Conservation (phyloP, 2,888 invertebrate genomes). For the Cantharis flavilabris region DNA sequence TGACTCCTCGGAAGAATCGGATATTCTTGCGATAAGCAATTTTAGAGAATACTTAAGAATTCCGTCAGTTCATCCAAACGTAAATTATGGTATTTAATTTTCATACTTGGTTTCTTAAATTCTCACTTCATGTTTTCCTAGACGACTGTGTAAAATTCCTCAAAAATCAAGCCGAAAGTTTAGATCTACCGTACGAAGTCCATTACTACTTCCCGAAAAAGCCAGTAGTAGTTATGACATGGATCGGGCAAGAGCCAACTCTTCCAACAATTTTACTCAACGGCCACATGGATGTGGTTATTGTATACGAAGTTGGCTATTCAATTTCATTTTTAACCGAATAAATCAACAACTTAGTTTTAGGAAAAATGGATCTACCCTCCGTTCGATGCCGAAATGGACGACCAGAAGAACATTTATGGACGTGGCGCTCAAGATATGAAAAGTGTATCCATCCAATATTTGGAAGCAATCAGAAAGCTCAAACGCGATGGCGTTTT, state of each 20-base stretch:
- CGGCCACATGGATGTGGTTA: conserved; percentile 94
- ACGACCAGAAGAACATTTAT: conserved; percentile 83
- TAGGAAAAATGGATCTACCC: conserved; percentile 89
- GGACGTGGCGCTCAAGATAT: conserved; percentile 80
- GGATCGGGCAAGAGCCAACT: conserved; percentile 71
- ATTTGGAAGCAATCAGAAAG: conserved; percentile 73
- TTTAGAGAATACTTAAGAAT: conserved; percentile 86
- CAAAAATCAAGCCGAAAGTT: conserved; percentile 66
- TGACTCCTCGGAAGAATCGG: background rate
- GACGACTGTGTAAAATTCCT: conserved; percentile 74
- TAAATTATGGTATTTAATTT: too few species aligned
- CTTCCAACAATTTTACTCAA: conserved; percentile 77
- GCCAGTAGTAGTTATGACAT: conserved; percentile 79
- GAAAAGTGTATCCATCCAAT: conserved; percentile 84
- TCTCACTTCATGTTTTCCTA: conserved; percentile 42
- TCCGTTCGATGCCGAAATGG: conserved; percentile 86
- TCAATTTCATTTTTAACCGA: background rate
- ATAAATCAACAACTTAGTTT: conserved; percentile 23
- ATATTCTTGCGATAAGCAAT: conserved; percentile 68
- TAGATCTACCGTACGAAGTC: conserved; percentile 66
- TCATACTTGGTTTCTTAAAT: too few species aligned
- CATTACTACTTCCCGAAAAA: conserved; percentile 61
- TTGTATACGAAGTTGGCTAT: conserved; percentile 62
- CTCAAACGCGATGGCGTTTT: conserved; percentile 62
- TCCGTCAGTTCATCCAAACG: conserved; percentile 80